Conservation (phyloP, 2,113 vertebrate species). For the Ptilorrhoa leucosticta region DNA sequence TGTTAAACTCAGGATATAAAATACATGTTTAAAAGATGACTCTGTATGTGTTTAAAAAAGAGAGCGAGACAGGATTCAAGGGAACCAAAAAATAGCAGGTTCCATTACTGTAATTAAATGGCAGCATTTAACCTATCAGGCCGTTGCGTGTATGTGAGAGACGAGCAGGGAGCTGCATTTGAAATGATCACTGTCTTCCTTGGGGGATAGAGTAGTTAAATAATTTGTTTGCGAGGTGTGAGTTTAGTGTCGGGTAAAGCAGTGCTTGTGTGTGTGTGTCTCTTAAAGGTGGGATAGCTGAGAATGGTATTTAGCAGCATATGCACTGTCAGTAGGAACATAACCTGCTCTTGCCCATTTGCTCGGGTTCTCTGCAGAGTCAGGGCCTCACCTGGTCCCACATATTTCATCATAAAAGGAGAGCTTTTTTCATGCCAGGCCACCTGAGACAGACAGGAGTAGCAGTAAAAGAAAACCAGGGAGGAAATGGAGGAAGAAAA, state of each 20-base stretch:
- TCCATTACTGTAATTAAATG: slow-evolving; percentile 76
- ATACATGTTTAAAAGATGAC: slow-evolving; percentile 68
- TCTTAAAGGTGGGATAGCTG: background rate
- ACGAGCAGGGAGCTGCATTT: slow-evolving; percentile 65
- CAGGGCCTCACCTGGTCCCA: slow-evolving; percentile 41
- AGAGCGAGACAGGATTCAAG: slow-evolving; percentile 67
- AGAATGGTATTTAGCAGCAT: background rate
- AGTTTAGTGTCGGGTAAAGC: slow-evolving; percentile 48
- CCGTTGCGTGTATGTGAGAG: slow-evolving; percentile 68
- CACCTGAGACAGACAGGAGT: background rate
- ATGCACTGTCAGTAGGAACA: background rate
- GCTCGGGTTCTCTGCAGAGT: slow-evolving; percentile 26
- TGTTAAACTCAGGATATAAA: slow-evolving; percentile 56
- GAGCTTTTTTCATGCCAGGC: background rate
- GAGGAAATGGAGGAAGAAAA: background rate
- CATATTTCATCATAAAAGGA: slow-evolving; percentile 42
- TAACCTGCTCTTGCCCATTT: background rate
- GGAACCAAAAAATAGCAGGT: slow-evolving; percentile 74
- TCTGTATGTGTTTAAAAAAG: slow-evolving; percentile 63
- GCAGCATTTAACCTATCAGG: slow-evolving; percentile 74
- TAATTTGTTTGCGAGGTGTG: slow-evolving; percentile 75
- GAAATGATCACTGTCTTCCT: slow-evolving; percentile 71
- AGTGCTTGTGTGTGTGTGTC: background rate
- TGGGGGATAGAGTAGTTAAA: slow-evolving; percentile 72
- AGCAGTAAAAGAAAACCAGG: background rate